Evolutionary conservation across 2,113 vertebrate species (phyloP), one percentile per base, ranked within the genome.

Genomic region (Elachura formosa): DNA sequence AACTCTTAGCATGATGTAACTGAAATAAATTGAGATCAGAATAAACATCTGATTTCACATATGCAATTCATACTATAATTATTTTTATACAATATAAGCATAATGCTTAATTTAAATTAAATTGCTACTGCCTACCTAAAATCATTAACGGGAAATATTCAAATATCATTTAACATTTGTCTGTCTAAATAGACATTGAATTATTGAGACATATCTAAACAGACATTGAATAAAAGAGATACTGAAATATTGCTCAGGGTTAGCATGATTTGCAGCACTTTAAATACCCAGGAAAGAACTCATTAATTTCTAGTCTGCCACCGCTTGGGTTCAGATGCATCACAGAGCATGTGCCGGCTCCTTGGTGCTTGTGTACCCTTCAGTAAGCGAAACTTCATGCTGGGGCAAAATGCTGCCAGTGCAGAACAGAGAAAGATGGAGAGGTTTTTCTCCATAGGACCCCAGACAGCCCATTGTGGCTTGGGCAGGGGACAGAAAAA

Each of bases 341-440:
- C 5, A 0, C 0, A 0, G 43, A 77, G 36, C 61, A 69, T 4
- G 2, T 21, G 20, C 14, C 0, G 0, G 26, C 23, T 95, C 22
- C 71, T 64, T 52, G 29, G 48, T 56, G 41, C 26, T 46, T 54
- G 28, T 63, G n/a, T 24, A 54, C 2, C 2, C 31, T 10, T 52
- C 43, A 59, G 14, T 45, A 76, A 74, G 28, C 77, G 29, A 63
- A 87, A 72, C 8, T 72, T 69, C 23, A 45, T 18, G 81, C 62
- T 18, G 13, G 5, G 26, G 14, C 29, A 83, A 66, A 91, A 52
- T 24, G 11, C 16, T 63, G 14, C 5, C 26, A 55, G 24, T 11
- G 9, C 20, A 69, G 29, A 76, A 54, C 18, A 88, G 41, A 82
- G 10, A 12, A 54, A 71, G 92, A 82, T 8, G 5, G 10, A 23